These are phyloP conservation scores for Sinohyriopsis cumingii DNA, from an alignment of 2,888 invertebrate species.

Conservation along the genomic window DNA sequence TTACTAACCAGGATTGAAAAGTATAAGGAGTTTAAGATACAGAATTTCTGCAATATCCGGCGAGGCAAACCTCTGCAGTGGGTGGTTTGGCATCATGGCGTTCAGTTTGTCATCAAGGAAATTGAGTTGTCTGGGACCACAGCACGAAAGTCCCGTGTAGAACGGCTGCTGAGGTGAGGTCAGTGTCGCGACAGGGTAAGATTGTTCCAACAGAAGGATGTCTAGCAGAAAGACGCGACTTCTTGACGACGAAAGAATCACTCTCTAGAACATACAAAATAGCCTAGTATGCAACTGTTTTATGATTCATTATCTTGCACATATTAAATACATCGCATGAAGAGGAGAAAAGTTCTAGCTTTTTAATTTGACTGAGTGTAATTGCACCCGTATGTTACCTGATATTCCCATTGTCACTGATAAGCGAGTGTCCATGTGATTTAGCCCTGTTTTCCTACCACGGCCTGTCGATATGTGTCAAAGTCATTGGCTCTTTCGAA, in stretches of 20 bases:
- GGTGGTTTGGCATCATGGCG: neutral
- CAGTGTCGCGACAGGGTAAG: neutral
- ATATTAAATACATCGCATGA: too few species aligned
- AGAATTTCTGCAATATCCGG: constrained; percentile 1
- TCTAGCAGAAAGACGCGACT: constrained; percentile 40
- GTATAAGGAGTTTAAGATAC: constrained; percentile 1
- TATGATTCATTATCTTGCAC: neutral
- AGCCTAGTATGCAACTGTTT: neutral
- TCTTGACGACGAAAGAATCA: constrained; percentile 30
- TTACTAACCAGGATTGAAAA: constrained; percentile 7
- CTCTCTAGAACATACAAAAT: constrained; percentile 16
- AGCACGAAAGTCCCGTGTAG: too few species aligned
- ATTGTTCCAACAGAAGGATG: constrained; percentile 31
- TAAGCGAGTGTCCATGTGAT: too few species aligned
- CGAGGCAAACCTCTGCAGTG: neutral
- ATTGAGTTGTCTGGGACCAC: too few species aligned
- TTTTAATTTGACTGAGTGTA: too few species aligned
- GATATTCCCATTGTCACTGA: too few species aligned
- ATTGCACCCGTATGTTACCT: too few species aligned
- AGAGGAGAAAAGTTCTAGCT: too few species aligned
- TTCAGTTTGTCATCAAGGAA: too few species aligned
- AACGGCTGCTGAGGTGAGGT: neutral
- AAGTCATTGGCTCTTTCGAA: too few species aligned
- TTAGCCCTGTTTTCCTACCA: too few species aligned
- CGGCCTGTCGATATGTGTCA: too few species aligned